These are phyloP conservation scores for Stylophora pistillata DNA, from an alignment of 64 coral and sea anemone species.

Conservation along the genomic window DNA sequence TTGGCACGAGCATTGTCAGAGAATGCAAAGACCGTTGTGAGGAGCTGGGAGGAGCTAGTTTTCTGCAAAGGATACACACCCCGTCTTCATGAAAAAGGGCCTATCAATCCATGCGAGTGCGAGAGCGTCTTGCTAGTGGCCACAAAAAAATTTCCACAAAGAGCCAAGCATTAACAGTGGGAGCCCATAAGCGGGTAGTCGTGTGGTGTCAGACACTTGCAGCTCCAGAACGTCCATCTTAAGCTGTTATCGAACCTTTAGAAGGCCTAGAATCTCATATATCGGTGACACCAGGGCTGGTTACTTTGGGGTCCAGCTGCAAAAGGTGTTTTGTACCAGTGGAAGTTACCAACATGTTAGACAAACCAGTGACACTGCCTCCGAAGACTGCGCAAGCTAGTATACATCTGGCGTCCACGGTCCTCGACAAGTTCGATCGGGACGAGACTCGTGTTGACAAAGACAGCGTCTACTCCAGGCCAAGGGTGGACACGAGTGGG, in stretches of 20 bases:
- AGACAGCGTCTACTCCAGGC: background rate
- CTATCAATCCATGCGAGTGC: no score
- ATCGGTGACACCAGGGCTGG: conserved; percentile 13
- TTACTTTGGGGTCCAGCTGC: background rate
- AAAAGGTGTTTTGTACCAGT: conserved; percentile 1
- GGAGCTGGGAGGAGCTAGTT: conserved; percentile 21
- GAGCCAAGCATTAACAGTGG: conserved; percentile 16
- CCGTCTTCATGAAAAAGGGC: conserved; percentile 53
- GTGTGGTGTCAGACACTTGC: no score
- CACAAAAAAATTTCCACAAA: background rate
- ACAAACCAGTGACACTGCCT: no score
- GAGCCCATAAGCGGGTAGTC: conserved; percentile 43
- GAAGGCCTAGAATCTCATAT: no score
- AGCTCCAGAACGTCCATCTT: background rate
- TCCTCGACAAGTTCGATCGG: background rate
- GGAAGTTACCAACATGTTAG: conserved; percentile 5
- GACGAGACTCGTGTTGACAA: background rate
- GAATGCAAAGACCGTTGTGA: conserved; percentile 27
- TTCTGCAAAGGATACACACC: conserved; percentile 46
- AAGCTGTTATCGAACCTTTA: background rate
- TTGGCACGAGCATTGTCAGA: conserved; percentile 60
- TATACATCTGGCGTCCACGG: conserved; percentile 4
- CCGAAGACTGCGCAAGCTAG: no score
- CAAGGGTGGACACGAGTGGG: background rate
- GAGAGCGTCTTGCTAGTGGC: conserved; percentile 18